phyloP scores from a whole-genome alignment of 2,113 vertebrate species.

The Urocynchramus pylzowi region DNA sequence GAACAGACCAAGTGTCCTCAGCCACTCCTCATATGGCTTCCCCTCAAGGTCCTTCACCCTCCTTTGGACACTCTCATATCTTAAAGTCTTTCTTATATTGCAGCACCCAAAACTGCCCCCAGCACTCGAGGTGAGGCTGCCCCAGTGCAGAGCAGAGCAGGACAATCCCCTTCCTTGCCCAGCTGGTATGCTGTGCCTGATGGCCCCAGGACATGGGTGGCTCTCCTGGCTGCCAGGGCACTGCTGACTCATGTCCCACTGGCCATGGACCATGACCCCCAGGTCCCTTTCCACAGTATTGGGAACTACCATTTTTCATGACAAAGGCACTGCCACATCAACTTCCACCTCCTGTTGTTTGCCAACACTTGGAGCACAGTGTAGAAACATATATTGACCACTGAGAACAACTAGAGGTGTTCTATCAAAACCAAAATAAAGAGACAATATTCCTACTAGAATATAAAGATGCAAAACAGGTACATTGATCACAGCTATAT shows the following conservation, averaged over 20 bases:
- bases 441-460: background rate
- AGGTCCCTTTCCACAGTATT: background rate
- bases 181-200: no score
- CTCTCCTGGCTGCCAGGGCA: background rate
- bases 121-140: accelerated
- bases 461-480: background rate
- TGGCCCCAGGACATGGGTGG: accelerated
- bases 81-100: background rate
- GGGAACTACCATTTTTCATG: background rate
- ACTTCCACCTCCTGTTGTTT: background rate
- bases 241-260: background rate
- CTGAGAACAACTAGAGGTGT: background rate
- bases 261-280: background rate
- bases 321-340: background rate
- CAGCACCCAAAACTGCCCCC: background rate
- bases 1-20: background rate
- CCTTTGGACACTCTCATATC: no score
- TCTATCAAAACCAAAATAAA: background rate
- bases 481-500: background rate
- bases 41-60: background rate
- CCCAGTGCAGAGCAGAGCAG: background rate
- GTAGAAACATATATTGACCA: background rate
- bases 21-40: accelerated
- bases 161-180: background rate
- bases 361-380: background rate